Evolutionary conservation across 2,888 invertebrate species (phyloP), one percentile per base, ranked within the genome.

Genomic region (Lomographa bimaculata): DNA sequence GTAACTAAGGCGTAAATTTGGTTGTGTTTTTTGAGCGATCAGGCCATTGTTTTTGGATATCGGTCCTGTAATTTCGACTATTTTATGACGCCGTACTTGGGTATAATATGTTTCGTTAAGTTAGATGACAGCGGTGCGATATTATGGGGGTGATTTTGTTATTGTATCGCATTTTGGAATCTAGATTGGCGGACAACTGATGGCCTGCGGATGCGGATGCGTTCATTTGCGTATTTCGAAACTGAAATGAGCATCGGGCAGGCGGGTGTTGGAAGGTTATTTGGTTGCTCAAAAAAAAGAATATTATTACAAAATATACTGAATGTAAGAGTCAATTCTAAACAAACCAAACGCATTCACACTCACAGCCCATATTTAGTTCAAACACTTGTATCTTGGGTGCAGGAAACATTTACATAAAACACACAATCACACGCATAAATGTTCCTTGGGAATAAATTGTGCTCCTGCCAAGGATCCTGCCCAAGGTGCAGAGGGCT

Each of bases 31-130:
- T 41, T 28, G 35, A 42, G 48, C 53, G 76, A 78, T 77, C 72
- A 54, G 69, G 64, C 68, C 75, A 81, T 86, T 85, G 82, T 84
- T 85, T 85, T 83, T 78, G 79, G 73, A 73, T 79, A 81, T 83
- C 72, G 79, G 75, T 68, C 63, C 64, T 74, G 79, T 83, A 83
- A 85, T 85, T 85, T 82, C 71, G 78, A 66, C 71, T 77, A 81
- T 75, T 83, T 85, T 83, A 82, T 79, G 81, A 80, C 71, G 64
- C 68, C 67, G 72, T 77, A 68, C 70, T 64, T 72, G 66, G 68
- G 74, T 73, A 74, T 76, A 73, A 71, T 74, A 71, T 71, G 71
- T 67, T 75, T 63, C 66, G 68, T 63, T 72, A 69, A 66, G 70
- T 75, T 71, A 72, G 76, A 70, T 63, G 64, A 62, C 60, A 64